phyloP scores from a whole-genome alignment of 2,797 vertebrate species.

The Eospalax fontanierii region DNA sequence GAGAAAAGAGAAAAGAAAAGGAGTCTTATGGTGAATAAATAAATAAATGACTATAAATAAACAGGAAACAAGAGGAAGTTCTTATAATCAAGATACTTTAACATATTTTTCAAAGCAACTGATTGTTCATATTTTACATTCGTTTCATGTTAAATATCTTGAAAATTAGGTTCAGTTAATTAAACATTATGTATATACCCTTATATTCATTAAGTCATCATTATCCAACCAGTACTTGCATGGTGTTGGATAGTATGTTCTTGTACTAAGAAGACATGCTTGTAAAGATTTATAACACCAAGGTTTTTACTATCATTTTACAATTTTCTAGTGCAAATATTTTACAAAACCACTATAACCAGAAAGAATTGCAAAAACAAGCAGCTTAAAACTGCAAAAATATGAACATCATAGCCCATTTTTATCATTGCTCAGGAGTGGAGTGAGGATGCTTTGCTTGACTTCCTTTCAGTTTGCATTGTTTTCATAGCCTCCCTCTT shows the following conservation, averaged over 20 bases:
- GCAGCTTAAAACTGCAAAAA: constrained; percentile 26
- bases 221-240: background rate
- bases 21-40: background rate
- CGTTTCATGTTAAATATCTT: background rate
- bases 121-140: background rate
- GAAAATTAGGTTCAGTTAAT: background rate
- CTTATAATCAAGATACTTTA: too few species aligned
- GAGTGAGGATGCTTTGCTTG: background rate
- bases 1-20: background rate
- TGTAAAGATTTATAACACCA: background rate
- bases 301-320: background rate
- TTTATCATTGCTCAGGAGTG: background rate
- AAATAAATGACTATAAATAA: too few species aligned
- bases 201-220: background rate
- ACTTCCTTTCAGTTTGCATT: constrained; percentile 1
- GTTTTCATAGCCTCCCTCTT: background rate
- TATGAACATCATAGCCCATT: background rate
- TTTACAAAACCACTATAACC: background rate
- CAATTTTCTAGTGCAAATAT: background rate
- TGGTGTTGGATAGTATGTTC: background rate
- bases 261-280: background rate
- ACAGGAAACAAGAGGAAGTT: too few species aligned
- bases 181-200: background rate
- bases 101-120: background rate
- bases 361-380: constrained; percentile 16